These are phyloP conservation scores for Campylomormyrus tamandua DNA, from an alignment of 2,113 vertebrate genomes.

Conservation along the genomic window DNA sequence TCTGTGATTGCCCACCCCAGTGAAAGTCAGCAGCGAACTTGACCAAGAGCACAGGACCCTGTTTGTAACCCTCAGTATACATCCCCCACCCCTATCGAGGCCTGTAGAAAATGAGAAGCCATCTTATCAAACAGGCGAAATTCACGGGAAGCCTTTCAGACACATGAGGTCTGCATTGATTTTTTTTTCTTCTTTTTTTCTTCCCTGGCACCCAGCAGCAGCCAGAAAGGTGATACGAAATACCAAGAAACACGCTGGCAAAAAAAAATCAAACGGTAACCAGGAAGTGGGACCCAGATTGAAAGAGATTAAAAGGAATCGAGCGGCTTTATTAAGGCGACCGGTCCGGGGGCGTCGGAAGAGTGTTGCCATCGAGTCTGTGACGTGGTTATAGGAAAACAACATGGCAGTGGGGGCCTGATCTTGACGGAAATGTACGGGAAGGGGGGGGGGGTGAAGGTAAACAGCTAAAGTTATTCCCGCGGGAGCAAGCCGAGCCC, in stretches of 20 bases:
- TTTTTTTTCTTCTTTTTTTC: neutral
- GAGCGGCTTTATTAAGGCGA: neutral
- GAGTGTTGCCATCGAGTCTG: neutral
- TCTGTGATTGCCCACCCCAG: neutral
- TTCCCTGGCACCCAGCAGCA: neutral
- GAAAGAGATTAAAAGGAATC: neutral
- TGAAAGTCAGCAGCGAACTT: neutral
- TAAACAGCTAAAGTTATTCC: neutral
- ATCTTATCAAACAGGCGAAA: neutral
- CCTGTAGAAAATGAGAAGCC: neutral
- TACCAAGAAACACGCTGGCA: neutral
- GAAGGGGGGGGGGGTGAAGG: neutral
- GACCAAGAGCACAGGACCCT: neutral
- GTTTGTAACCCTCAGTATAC: neutral
- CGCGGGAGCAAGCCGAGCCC: neutral
- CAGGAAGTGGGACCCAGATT: neutral
- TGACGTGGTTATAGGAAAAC: neutral
- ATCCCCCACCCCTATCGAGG: neutral
- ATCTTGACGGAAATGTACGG: neutral
- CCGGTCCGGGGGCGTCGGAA: neutral
- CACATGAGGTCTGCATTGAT: neutral
- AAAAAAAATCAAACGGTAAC: neutral
- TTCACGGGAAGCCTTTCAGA: conserved; percentile 4
- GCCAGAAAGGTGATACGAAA: conserved; percentile 1
- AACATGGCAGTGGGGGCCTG: conserved; percentile 1